Evolutionary conservation across 2,797 vertebrate genomes (phyloP), one percentile per base, ranked within the genome.

Genomic region (Sebastes oblongus): DNA sequence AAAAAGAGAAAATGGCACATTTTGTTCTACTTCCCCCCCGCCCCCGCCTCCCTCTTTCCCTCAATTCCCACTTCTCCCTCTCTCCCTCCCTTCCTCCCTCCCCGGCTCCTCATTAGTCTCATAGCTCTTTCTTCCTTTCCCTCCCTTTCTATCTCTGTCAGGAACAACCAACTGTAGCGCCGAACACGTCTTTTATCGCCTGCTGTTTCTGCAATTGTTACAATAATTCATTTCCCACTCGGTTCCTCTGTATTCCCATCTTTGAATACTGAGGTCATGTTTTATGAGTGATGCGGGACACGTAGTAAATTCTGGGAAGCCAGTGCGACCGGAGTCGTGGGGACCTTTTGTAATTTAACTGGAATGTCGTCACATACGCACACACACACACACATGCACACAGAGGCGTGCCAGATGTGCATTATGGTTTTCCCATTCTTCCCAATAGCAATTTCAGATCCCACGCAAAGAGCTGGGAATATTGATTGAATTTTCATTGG

Each of bases 251-350:
- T 88, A 79, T 93, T 92, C 88, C 91, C 85, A 83, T 87, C 82
- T 71, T 92, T 86, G 91, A 93, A 94, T 88, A 91, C 90, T 29
- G 80, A 81, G 92, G 90, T 94, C 89, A 84, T 70, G 80, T 92
- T 94, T 94, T 93, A 94, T 80, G 90, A 91, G 81, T 72, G 82
- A 89, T 87, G 88, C 87, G 92, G 90, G 93, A 91, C 82, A 89
- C 20, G 80, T 25, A 79, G 83, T 91, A 88, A 92, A 92, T 93
- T 92, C 80, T 88, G 81, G 86, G 83, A 90, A 91, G 76, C 83
- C 88, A 46, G 82, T 70, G 86, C 8, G 73, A 88, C 90, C 54
- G 8, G 80, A 85, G 84, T 92, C 80, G 64, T 39, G 50, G 86
- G 78, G 83, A 91, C 88, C 85, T 87, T 50, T 83, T 88, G 92